Conservation (phyloP, 2,113 vertebrate genomes). For the Poeciliopsis retropinna region DNA sequence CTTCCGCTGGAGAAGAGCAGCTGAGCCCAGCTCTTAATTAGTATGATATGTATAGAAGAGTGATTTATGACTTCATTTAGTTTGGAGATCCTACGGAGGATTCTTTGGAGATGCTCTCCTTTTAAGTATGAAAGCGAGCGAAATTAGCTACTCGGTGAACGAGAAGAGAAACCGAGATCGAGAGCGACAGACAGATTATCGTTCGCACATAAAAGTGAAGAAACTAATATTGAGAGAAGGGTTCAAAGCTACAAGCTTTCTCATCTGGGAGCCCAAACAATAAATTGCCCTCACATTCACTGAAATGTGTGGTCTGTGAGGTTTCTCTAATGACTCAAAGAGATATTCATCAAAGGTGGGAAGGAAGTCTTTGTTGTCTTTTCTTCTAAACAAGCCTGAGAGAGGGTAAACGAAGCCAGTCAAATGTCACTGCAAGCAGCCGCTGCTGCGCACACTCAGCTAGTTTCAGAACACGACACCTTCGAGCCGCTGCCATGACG, state of each 20-base stretch:
- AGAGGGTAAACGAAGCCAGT: slow-evolving; percentile 50
- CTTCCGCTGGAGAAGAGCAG: slow-evolving; percentile 56
- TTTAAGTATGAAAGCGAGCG: slow-evolving; percentile 62
- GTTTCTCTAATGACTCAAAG: slow-evolving; percentile 36
- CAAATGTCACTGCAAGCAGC: slow-evolving; percentile 49
- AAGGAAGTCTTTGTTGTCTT: slow-evolving; percentile 28
- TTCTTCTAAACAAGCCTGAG: slow-evolving; percentile 47
- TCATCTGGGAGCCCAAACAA: slow-evolving; percentile 3
- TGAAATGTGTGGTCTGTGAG: slow-evolving; percentile 12
- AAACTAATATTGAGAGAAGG: slow-evolving; percentile 57
- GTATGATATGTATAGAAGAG: slow-evolving; percentile 69
- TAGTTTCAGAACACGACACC: slow-evolving; percentile 35
- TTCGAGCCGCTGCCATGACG: slow-evolving; percentile 10
- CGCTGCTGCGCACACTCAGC: slow-evolving; percentile 37
- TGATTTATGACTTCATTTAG: slow-evolving; percentile 73
- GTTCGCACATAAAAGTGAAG: slow-evolving; percentile 55
- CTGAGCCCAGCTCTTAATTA: slow-evolving; percentile 75
- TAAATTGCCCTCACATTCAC: slow-evolving; percentile 25
- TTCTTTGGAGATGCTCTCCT: slow-evolving; percentile 71
- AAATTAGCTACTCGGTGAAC: slow-evolving; percentile 59
- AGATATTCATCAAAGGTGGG: slow-evolving; percentile 48
- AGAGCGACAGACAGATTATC: slow-evolving; percentile 72
- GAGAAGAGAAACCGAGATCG: slow-evolving; percentile 59
- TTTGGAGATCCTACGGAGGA: slow-evolving; percentile 58
- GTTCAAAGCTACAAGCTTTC: slow-evolving; percentile 31